Percentiles rank a stretch among this genome's conserved stretches.
Evolutionary conservation across 2,797 vertebrate species (phyloP).

Genomic region (Taenioides sp.): DNA sequence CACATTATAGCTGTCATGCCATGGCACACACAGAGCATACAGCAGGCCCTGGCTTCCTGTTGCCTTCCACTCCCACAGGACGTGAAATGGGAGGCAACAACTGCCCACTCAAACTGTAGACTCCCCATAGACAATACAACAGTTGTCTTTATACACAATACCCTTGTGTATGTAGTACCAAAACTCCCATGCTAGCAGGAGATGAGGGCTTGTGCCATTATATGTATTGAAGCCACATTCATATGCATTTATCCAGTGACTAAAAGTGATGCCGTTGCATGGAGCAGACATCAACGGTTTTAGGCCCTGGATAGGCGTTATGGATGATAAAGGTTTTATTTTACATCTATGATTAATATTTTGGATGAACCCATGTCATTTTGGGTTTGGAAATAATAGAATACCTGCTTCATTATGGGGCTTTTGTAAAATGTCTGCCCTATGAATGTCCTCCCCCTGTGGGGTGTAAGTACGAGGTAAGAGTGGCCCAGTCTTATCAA

Average conservation of each 20-base stretch:
- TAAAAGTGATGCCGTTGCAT: slow-evolving; percentile 62
- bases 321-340: slow-evolving; percentile 48
- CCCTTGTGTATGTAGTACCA: slow-evolving; percentile 60
- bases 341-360: slow-evolving; percentile 26
- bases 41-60: slow-evolving; percentile 70
- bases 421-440: slow-evolving; percentile 36
- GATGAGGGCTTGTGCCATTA: slow-evolving; percentile 31
- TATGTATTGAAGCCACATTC: slow-evolving; percentile 49
- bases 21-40: slow-evolving; percentile 67
- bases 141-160: slow-evolving; percentile 45
- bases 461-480: slow-evolving; percentile 57
- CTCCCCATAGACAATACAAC: slow-evolving; percentile 43
- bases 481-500: slow-evolving; percentile 58
- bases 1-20: slow-evolving; percentile 74
- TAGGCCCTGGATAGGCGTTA: slow-evolving; percentile 66
- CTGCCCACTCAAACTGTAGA: slow-evolving; percentile 49
- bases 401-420: slow-evolving; percentile 43
- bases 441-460: slow-evolving; percentile 60
- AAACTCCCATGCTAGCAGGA: slow-evolving; percentile 72
- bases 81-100: slow-evolving; percentile 73
- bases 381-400: slow-evolving; percentile 65
- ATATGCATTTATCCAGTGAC: slow-evolving; percentile 65
- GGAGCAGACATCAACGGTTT: slow-evolving; percentile 60
- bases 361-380: slow-evolving; percentile 61
- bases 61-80: slow-evolving; percentile 70